These are phyloP conservation scores for Sarcophaga variegata DNA, from an alignment of 2,888 invertebrate genomes.

Conservation along the genomic window DNA sequence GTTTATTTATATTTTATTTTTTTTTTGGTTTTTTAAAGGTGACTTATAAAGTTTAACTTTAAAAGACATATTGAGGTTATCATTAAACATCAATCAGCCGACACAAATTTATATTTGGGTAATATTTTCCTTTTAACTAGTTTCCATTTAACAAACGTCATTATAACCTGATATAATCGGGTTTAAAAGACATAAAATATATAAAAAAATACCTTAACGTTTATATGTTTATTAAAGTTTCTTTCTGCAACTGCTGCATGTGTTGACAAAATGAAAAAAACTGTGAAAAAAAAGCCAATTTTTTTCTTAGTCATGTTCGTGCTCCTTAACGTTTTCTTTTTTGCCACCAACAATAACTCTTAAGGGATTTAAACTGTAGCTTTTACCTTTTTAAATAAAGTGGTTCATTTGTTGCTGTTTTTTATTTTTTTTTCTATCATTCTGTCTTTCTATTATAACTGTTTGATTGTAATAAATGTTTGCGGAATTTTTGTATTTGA, in stretches of 20 bases:
- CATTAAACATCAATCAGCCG: conserved; percentile 62
- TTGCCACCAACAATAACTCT: conserved; percentile 40
- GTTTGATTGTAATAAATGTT: conserved; percentile 13
- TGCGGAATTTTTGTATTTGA: conserved; percentile 52
- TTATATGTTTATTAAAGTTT: conserved; percentile 18
- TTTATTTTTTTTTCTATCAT: background rate
- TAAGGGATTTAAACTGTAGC: conserved; percentile 57
- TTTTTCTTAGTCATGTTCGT: conserved; percentile 40
- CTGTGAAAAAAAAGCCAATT: background rate
- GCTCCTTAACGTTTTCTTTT: conserved; percentile 41
- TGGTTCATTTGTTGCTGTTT: conserved; percentile 16
- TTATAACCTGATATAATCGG: conserved; percentile 46
- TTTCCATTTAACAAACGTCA: conserved; percentile 48
- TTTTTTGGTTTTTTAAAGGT: conserved; percentile 8
- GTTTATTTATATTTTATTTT: background rate
- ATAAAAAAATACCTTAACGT: background rate
- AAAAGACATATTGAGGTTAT: conserved; percentile 68
- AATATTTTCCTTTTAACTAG: conserved; percentile 48
- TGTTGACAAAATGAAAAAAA: background rate
- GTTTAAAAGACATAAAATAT: background rate
- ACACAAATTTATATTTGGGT: conserved; percentile 42
- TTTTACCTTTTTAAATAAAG: conserved; percentile 49
- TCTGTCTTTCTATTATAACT: background rate
- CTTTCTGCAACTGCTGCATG: background rate
- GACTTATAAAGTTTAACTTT: conserved; percentile 32